A percentile compares a stretch with the other conserved stretches of the same genome.
Conservation (phyloP, 30 jellyfish, hydroid and myxozoan species). For the Turritopsis rubra region DNA sequence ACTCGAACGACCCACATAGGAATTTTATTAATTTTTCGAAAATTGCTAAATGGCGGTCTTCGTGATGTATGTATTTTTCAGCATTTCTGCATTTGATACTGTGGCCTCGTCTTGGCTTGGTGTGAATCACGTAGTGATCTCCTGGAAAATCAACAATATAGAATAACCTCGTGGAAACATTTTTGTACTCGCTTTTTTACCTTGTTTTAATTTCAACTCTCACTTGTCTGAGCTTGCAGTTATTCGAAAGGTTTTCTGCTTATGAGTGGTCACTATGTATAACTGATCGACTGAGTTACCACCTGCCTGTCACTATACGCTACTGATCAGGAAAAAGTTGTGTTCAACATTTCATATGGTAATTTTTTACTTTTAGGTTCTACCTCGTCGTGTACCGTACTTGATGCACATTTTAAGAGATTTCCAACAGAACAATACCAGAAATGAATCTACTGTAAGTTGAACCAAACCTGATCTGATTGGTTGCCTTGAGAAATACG, state of each 20-base stretch:
- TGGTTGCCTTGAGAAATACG: not conserved
- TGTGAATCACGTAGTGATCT: too few species aligned
- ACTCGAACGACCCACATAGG: constrained; percentile 82
- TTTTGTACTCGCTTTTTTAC: too few species aligned
- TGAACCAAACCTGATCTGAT: not conserved
- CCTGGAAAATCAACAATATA: too few species aligned
- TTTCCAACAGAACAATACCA: constrained; percentile 71
- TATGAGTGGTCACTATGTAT: not conserved
- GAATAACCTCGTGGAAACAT: too few species aligned
- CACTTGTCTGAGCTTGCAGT: too few species aligned
- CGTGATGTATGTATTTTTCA: constrained; percentile 82
- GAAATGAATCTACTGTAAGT: constrained; percentile 83
- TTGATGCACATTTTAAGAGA: constrained; percentile 75
- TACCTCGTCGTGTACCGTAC: constrained; percentile 81
- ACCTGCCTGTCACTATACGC: too few species aligned
- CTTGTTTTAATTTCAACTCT: too few species aligned
- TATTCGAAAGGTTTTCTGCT: not conserved
- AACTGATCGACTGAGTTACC: not conserved
- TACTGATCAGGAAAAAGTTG: too few species aligned
- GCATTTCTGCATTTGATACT: too few species aligned
- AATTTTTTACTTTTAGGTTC: constrained; percentile 42
- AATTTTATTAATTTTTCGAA: constrained; percentile 58
- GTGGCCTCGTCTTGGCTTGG: too few species aligned
- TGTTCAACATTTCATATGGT: not conserved
- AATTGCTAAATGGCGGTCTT: constrained; percentile 59